These are phyloP conservation scores for Rallus limicola DNA, from an alignment of 2,113 vertebrate species.

Conservation along the genomic window DNA sequence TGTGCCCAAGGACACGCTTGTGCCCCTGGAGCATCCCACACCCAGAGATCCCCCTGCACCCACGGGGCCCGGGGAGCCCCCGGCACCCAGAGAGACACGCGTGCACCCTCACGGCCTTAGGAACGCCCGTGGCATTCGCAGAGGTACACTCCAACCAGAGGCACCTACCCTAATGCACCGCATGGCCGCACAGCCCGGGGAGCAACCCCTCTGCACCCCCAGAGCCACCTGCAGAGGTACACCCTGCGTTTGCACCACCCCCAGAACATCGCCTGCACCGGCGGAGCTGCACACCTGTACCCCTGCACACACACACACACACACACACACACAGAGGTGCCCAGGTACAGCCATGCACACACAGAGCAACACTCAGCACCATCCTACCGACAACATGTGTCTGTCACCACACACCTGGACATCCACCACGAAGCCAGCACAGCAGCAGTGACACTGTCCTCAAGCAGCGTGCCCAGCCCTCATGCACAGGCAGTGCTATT, in stretches of 20 bases:
- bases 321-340: neutral
- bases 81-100: rapidly evolving
- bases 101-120: neutral
- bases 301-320: neutral
- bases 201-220: neutral
- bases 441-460: neutral
- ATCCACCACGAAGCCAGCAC: rapidly evolving
- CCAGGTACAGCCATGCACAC: neutral
- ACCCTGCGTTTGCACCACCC: no score
- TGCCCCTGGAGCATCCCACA: neutral
- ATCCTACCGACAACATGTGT: rapidly evolving
- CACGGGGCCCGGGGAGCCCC: neutral
- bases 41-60: neutral
- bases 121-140: neutral
- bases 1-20: neutral
- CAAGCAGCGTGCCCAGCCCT: neutral
- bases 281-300: rapidly evolving
- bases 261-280: neutral
- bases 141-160: no score
- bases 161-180: neutral
- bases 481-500: no score
- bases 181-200: neutral
- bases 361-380: no score
- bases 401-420: rapidly evolving
- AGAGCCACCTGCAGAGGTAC: neutral